Percentiles rank a stretch among this genome's conserved stretches.
Conservation (phyloP, 2,797 vertebrate genomes). For the Spinus olivaceus region DNA sequence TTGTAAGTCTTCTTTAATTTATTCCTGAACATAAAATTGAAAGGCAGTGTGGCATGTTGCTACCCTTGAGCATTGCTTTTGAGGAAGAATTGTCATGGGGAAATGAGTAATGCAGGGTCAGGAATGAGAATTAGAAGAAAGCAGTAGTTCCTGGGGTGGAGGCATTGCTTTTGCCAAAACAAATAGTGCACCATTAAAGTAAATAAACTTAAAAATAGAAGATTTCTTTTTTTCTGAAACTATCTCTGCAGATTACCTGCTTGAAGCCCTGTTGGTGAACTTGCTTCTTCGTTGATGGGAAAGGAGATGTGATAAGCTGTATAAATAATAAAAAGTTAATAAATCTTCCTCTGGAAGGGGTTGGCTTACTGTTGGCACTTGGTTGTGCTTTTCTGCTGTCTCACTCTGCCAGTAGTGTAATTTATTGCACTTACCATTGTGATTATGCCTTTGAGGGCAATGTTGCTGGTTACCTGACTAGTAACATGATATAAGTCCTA, state of each 20-base stretch:
- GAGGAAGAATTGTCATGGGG: neutral
- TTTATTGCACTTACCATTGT: neutral
- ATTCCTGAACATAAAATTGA: neutral
- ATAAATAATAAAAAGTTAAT: neutral
- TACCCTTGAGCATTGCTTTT: neutral
- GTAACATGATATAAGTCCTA: neutral
- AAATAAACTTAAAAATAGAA: neutral
- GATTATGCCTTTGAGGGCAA: neutral
- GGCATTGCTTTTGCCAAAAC: neutral
- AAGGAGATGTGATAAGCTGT: neutral
- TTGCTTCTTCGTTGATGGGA: neutral
- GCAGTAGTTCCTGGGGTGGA: neutral
- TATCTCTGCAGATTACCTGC: neutral
- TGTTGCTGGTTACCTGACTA: neutral
- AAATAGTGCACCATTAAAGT: neutral
- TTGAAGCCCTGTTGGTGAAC: neutral
- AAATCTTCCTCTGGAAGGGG: neutral
- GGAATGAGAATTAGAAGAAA: neutral
- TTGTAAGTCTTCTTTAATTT: neutral
- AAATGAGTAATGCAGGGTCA: neutral
- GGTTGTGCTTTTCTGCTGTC: neutral
- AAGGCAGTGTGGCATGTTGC: neutral
- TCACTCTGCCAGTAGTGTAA: neutral
- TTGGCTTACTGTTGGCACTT: neutral
- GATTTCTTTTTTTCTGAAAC: neutral